Evolutionary conservation across 2,113 vertebrate genomes (phyloP).

Genomic region (Fregata magnificens): DNA sequence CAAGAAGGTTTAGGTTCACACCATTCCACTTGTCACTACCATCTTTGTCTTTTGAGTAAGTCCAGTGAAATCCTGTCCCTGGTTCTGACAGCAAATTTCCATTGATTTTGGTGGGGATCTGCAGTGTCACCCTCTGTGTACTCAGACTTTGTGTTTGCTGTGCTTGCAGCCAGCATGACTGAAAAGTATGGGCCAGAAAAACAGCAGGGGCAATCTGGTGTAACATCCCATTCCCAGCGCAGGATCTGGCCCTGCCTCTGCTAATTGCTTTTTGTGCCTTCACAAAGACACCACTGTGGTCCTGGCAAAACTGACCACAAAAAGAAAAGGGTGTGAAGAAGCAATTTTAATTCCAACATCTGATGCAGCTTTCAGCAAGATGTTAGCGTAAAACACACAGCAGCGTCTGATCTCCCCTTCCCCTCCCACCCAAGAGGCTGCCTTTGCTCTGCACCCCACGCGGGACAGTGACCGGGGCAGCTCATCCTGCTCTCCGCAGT

Average conservation of each 20-base stretch:
- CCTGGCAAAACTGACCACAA: background rate
- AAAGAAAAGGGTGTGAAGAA: background rate
- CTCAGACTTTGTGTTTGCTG: background rate
- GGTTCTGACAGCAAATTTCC: background rate
- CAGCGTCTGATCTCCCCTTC: background rate
- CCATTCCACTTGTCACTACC: background rate
- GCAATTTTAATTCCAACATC: background rate
- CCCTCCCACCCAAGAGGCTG: background rate
- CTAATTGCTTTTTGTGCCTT: background rate
- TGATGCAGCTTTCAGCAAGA: background rate
- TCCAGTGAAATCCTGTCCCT: background rate
- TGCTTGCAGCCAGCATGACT: background rate
- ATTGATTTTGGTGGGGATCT: background rate
- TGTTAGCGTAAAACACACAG: accelerated
- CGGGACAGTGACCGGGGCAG: background rate
- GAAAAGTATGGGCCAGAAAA: background rate
- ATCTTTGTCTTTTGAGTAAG: background rate
- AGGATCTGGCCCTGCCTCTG: background rate
- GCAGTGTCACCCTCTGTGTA: background rate
- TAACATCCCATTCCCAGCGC: background rate
- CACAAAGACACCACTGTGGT: background rate
- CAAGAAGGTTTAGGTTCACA: background rate
- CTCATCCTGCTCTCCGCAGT: background rate
- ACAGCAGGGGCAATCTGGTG: background rate
- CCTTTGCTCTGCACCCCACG: background rate